These are phyloP conservation scores for Ammodytes dubius DNA, from an alignment of 2,113 vertebrate genomes.

Conservation along the genomic window DNA sequence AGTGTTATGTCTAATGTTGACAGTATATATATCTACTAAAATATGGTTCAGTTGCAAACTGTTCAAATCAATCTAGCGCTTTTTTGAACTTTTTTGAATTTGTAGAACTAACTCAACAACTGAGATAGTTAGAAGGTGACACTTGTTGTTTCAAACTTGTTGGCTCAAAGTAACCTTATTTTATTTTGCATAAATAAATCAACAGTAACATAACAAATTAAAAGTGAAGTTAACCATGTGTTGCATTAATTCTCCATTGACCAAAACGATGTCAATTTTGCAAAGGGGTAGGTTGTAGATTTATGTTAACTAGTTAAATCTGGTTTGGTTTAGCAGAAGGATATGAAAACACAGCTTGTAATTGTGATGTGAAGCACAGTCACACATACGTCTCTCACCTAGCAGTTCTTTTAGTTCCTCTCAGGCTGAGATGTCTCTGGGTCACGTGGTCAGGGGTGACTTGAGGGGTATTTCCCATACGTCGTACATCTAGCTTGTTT, in stretches of 20 bases:
- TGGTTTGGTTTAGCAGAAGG: background rate
- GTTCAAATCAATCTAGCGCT: too few species aligned
- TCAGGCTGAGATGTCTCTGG: background rate
- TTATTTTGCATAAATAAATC: too few species aligned
- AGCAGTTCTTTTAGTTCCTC: background rate
- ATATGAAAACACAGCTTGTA: background rate
- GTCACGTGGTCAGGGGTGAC: background rate
- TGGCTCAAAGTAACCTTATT: too few species aligned
- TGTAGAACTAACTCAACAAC: too few species aligned
- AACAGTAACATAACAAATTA: background rate
- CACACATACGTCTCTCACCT: background rate
- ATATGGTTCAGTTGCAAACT: too few species aligned
- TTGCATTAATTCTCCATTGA: background rate
- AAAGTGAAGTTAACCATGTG: background rate
- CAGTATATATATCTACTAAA: too few species aligned
- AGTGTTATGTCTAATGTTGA: too few species aligned
- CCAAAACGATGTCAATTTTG: background rate
- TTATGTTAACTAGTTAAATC: background rate
- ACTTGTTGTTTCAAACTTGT: too few species aligned
- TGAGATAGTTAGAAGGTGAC: too few species aligned
- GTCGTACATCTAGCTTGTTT: background rate
- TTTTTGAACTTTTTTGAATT: too few species aligned
- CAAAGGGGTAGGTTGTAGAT: background rate
- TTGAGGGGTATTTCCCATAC: rapidly evolving
- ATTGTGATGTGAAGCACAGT: background rate